Percentiles rank a stretch among this genome's conserved stretches.
Conservation (phyloP, 2,797 vertebrate species). For the Notoglanidium macrostoma region DNA sequence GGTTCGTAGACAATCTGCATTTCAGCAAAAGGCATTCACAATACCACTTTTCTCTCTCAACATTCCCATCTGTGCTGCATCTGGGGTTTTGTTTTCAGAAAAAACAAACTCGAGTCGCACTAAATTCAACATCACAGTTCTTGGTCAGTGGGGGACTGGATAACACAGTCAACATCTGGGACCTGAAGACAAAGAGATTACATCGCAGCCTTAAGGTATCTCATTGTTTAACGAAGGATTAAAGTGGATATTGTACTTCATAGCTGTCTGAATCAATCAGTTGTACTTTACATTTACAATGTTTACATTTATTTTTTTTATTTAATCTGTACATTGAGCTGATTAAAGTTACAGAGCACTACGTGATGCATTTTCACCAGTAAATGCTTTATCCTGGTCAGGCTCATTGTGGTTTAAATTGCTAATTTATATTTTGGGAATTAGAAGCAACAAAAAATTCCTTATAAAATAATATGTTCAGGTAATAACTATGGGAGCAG, state of each 20-base stretch:
- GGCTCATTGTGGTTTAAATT: neutral
- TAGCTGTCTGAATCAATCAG: neutral
- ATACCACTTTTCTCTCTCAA: neutral
- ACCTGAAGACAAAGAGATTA: conserved; percentile 89
- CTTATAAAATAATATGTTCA: neutral
- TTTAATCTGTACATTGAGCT: neutral
- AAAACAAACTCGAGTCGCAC: conserved; percentile 87
- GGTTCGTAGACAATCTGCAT: conserved; percentile 76
- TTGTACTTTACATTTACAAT: neutral
- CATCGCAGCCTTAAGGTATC: conserved; percentile 88
- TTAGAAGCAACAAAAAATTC: neutral
- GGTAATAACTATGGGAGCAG: neutral
- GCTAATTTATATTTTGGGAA: neutral
- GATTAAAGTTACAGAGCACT: neutral
- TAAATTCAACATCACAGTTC: conserved; percentile 87
- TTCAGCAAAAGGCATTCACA: neutral
- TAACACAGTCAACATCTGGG: conserved; percentile 92
- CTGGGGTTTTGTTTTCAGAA: conserved; percentile 72
- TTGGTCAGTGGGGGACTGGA: conserved; percentile 91
- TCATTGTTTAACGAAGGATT: neutral
- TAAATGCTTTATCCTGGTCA: neutral
- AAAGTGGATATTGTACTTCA: neutral
- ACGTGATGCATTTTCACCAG: neutral
- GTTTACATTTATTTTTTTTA: neutral
- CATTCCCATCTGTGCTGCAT: conserved; percentile 39